phyloP scores from a whole-genome alignment of 2,888 invertebrate genomes.

The Acleris literana region DNA sequence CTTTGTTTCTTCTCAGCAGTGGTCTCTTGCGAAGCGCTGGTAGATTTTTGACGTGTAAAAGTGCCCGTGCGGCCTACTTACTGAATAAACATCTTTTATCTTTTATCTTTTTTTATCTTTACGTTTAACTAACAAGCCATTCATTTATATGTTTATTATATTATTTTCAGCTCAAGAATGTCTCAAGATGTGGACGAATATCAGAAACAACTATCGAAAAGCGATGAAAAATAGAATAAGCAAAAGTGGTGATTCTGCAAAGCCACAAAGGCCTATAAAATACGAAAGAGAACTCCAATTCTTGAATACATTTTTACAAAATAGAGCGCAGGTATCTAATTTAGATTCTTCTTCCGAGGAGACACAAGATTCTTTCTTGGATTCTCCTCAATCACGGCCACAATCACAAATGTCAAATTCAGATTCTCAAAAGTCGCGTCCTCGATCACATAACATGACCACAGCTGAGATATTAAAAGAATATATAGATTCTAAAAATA shows the following conservation, averaged over 20 bases:
- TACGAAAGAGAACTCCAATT: constrained; percentile 40
- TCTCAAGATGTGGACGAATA: constrained; percentile 39
- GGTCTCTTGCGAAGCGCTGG: too few relatives aligned
- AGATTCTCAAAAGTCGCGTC: constrained; percentile 39
- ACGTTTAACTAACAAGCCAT: constrained; percentile 39
- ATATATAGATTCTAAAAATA: constrained; percentile 41
- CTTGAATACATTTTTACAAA: constrained; percentile 39
- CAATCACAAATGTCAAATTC: constrained; percentile 40
- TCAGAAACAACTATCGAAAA: constrained; percentile 41
- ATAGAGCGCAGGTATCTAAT: constrained; percentile 41
- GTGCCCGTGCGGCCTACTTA: too few relatives aligned
- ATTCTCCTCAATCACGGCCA: constrained; percentile 40
- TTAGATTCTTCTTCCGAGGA: constrained; percentile 42
- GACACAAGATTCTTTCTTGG: constrained; percentile 40
- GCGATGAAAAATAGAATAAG: constrained; percentile 38
- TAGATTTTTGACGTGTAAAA: too few relatives aligned
- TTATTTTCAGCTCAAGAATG: constrained; percentile 41
- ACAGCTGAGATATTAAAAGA: constrained; percentile 41
- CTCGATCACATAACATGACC: constrained; percentile 41
- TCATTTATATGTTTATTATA: constrained; percentile 40
- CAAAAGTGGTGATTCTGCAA: constrained; percentile 39
- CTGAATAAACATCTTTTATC: too few relatives aligned
- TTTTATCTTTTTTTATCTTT: too few relatives aligned
- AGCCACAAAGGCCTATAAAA: constrained; percentile 16
- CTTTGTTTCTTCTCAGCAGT: too few relatives aligned